Conservation (phyloP, 2,888 invertebrate genomes). For the Biston stratarius region DNA sequence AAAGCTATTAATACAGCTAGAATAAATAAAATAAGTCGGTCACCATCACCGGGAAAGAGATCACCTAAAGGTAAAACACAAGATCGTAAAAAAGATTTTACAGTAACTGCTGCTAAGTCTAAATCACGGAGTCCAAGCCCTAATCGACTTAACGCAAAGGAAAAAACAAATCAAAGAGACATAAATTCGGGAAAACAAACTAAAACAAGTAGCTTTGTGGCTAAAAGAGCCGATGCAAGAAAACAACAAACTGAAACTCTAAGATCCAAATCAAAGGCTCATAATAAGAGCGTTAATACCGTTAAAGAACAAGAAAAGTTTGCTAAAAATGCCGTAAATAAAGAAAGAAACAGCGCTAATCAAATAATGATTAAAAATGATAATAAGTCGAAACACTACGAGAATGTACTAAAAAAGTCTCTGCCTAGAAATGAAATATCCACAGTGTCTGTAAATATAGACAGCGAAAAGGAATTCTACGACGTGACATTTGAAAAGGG, state of each 20-base stretch:
- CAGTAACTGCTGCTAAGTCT: neutral
- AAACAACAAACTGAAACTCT: constrained; percentile 7
- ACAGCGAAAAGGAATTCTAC: constrained; percentile 66
- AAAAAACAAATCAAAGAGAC: constrained; percentile 8
- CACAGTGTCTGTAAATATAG: constrained; percentile 67
- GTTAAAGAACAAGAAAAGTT: neutral
- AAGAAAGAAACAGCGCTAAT: constrained; percentile 23
- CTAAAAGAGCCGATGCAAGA: neutral
- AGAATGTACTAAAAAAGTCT: constrained; percentile 40
- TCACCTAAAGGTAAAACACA: constrained; percentile 28
- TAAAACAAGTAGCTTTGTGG: neutral
- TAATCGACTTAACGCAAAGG: neutral
- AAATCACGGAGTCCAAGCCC: constrained; percentile 20
- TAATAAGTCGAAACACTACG: constrained; percentile 47
- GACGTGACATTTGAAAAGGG: constrained; percentile 63
- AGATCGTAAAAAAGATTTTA: constrained; percentile 18
- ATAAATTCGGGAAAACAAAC: neutral
- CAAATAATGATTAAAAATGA: neutral
- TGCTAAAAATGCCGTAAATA: constrained; percentile 16
- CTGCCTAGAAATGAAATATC: constrained; percentile 55
- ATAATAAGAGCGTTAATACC: constrained; percentile 9
- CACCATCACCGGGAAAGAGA: constrained; percentile 25
- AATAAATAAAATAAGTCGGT: constrained; percentile 33
- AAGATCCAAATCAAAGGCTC: constrained; percentile 5
- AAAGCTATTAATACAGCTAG: constrained; percentile 20